Base-by-base conservation (phyloP, 2,888 invertebrate genomes). In the Drosophila phalerata region DNA sequence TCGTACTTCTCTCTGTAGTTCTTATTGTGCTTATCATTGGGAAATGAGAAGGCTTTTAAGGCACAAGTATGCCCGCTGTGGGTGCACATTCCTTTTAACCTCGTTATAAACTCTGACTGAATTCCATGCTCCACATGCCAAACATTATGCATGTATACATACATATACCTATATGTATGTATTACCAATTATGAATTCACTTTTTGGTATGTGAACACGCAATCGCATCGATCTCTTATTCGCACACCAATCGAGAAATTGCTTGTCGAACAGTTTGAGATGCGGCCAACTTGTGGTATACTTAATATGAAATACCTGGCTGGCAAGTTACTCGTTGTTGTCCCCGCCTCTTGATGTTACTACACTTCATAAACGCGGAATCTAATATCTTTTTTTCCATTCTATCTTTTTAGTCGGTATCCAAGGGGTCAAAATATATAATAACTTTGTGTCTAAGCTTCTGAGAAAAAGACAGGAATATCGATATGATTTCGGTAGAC, bases 271-370 rank as follows among this genome's bases (percentile, higher is more conserved):
- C 22, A 17, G 28, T 22, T 52, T 73, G 67, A 61, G 72, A 60
- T 61, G 72, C 43, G 68, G 68, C 68, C 48, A 38, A 43, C 68
- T 34, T 68, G 73, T 63, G 60, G 73, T 64, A 69, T 61, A 57
- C 55, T 55, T 69, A 69, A 73, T 63, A 37, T 47, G 25, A 37
- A 52, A 25, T 34, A 55, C 37, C 51, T 30, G 38, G 10, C 51
- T 30, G 38, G 10, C 30, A 19, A 17, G 30, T 51, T 19, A 0
- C 11, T 6, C 38, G 38, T 6, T 48, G 11, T 32, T 34, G 32
- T 34, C 11, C 15, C 19, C 32, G 49, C 19, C 13, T 49, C 19
- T n/a, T 17, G 17, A 4, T 32, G 22, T 15, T 52, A 15, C n/a
- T 37, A 25, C 22, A 3, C 6, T n/a, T 37, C n/a, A 15, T 10